phyloP scores from a whole-genome alignment of 2,797 vertebrate species.

The Gastrophryne carolinensis region DNA sequence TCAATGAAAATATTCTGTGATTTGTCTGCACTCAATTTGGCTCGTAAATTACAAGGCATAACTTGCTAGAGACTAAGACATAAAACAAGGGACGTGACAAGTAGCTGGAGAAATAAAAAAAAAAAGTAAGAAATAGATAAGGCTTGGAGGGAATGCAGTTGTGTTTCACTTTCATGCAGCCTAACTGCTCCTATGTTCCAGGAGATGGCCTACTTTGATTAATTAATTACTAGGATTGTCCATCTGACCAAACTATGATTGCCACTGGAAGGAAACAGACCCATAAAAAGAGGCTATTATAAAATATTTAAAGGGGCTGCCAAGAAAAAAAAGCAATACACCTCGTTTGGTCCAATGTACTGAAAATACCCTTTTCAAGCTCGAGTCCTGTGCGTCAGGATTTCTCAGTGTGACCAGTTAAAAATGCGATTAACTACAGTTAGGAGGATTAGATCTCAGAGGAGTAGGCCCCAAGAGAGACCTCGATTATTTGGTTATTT shows the following conservation, averaged over 20 bases:
- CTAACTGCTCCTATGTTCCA: conserved; percentile 80
- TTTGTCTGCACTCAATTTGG: conserved; percentile 82
- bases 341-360: no score
- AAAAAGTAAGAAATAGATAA: conserved; percentile 95
- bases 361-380: no score
- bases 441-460: no score
- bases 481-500: no score
- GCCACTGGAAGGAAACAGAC: conserved; percentile 11
- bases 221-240: conserved; percentile 19
- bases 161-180: conserved; percentile 81
- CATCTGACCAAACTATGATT: neutral
- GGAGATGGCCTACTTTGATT: conserved; percentile 48
- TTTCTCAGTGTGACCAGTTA: no score
- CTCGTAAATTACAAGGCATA: conserved; percentile 91
- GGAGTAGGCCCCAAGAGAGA: no score
- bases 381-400: no score
- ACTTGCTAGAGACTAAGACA: conserved; percentile 87
- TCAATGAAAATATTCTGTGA: conserved; percentile 93
- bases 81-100: conserved; percentile 94
- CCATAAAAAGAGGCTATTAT: neutral
- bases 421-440: no score
- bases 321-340: no score
- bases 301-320: no score
- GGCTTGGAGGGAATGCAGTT: conserved; percentile 78
- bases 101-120: conserved; percentile 65